phyloP scores from a whole-genome alignment of 23 tunicate species.

The Botrylloides violaceus region DNA sequence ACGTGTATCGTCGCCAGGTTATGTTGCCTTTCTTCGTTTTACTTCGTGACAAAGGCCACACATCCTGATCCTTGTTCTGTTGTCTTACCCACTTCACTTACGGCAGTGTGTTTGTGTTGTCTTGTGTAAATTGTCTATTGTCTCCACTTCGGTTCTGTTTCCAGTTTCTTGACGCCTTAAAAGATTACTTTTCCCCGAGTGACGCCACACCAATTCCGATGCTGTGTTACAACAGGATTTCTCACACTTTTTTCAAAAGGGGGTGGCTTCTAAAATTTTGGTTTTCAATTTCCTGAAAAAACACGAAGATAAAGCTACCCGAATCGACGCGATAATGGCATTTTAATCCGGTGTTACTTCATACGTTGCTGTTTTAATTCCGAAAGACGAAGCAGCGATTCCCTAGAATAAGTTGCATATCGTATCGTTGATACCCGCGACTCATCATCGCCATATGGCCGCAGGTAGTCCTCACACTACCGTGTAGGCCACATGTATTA shows the following conservation, averaged over 20 bases:
- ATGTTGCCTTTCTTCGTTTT: background rate
- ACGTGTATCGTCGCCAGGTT: background rate
- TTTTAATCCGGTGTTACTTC: no score
- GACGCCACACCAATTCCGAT: slow-evolving; percentile 11
- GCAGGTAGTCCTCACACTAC: no score
- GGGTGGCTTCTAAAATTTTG: no score
- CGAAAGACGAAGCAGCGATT: no score
- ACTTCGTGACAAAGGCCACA: slow-evolving; percentile 18
- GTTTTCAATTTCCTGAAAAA: slow-evolving; percentile 2
- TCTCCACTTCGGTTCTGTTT: slow-evolving; percentile 13
- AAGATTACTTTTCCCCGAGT: slow-evolving; percentile 11
- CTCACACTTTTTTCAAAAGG: no score
- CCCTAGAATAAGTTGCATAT: no score
- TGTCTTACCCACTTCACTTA: slow-evolving; percentile 31
- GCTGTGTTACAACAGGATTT: background rate
- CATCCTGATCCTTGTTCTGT: slow-evolving; percentile 22
- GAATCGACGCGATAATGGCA: no score
- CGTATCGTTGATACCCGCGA: no score
- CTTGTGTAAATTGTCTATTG: slow-evolving; percentile 29
- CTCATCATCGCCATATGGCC: no score
- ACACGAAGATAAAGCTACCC: no score
- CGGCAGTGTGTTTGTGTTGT: slow-evolving; percentile 22
- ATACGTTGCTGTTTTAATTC: no score
- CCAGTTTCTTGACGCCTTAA: slow-evolving; percentile 24
- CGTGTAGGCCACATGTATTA: no score